Evolutionary conservation across 2,113 vertebrate genomes (phyloP).

Genomic region (western clawed frog (Xenopus tropicalis)): DNA sequence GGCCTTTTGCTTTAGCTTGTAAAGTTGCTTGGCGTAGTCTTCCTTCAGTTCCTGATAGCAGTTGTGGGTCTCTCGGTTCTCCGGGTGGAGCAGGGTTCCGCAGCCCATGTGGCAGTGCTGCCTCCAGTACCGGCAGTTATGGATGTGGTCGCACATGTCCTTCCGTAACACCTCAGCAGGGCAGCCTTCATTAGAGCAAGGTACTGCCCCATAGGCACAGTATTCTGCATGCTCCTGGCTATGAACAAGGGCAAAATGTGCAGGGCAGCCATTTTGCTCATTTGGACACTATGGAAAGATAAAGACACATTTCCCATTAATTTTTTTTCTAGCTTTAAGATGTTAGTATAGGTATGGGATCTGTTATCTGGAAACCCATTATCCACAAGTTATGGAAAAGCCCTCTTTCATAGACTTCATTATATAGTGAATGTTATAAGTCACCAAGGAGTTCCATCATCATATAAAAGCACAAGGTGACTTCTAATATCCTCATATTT

Average conservation of each 20-base stretch:
- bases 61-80: constrained; percentile 63
- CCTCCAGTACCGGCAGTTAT: constrained; percentile 63
- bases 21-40: constrained; percentile 50
- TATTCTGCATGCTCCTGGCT: constrained; percentile 67
- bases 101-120: constrained; percentile 70
- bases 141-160: constrained; percentile 64
- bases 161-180: constrained; percentile 59
- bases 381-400: too few relatives aligned
- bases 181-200: constrained; percentile 74
- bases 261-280: constrained; percentile 66
- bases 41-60: constrained; percentile 70
- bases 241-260: constrained; percentile 65
- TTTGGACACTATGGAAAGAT: constrained; percentile 69
- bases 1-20: constrained; percentile 26
- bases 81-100: constrained; percentile 60
- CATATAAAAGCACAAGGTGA: too few relatives aligned
- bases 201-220: constrained; percentile 64
- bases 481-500: too few relatives aligned
- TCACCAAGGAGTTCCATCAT: too few relatives aligned
- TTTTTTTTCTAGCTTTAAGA: background rate
- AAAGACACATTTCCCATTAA: too few relatives aligned
- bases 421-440: too few relatives aligned
- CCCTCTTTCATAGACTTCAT: too few relatives aligned
- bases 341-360: too few relatives aligned
- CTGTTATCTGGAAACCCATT: too few relatives aligned